A percentile compares a stretch with the other conserved stretches of the same genome.
Evolutionary conservation across 2,888 invertebrate genomes (phyloP).

Genomic region (Psococerastis gibbosa): DNA sequence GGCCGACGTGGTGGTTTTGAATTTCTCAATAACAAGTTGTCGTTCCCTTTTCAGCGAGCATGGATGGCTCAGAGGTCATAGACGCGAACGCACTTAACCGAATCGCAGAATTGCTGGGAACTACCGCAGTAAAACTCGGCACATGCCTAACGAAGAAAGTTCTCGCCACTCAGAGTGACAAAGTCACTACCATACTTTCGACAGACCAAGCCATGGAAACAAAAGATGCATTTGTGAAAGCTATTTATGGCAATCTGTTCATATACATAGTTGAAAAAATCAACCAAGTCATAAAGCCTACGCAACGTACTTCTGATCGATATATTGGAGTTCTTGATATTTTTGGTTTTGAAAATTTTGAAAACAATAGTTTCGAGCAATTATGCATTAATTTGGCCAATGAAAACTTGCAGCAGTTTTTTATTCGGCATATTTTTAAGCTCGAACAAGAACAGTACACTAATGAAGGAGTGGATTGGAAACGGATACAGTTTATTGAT

Average conservation of each 20-base stretch:
- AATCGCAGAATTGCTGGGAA: conserved; percentile 51
- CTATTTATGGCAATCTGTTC: conserved; percentile 82
- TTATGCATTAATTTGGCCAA: conserved; percentile 94
- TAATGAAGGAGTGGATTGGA: conserved; percentile 78
- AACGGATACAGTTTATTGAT: conserved; percentile 76
- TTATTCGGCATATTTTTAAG: conserved; percentile 88
- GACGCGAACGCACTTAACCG: conserved; percentile 48
- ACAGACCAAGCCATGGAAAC: conserved; percentile 63
- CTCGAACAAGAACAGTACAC: conserved; percentile 88
- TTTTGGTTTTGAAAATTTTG: conserved; percentile 93
- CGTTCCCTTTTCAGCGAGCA: conserved; percentile 38
- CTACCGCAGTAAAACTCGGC: conserved; percentile 46
- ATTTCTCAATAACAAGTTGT: neutral
- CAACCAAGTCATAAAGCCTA: conserved; percentile 62
- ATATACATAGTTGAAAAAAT: conserved; percentile 77
- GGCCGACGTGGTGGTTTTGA: too few relatives aligned
- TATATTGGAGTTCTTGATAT: conserved; percentile 89
- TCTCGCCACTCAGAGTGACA: conserved; percentile 63
- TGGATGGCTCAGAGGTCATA: conserved; percentile 71
- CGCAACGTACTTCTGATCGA: conserved; percentile 35
- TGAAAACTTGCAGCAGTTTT: conserved; percentile 91
- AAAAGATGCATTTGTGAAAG: conserved; percentile 82
- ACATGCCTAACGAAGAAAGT: conserved; percentile 73
- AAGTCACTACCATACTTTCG: conserved; percentile 41
- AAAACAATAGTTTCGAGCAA: conserved; percentile 83